Conservation (phyloP, 2,113 vertebrate species). For the Coreoperca whiteheadi region DNA sequence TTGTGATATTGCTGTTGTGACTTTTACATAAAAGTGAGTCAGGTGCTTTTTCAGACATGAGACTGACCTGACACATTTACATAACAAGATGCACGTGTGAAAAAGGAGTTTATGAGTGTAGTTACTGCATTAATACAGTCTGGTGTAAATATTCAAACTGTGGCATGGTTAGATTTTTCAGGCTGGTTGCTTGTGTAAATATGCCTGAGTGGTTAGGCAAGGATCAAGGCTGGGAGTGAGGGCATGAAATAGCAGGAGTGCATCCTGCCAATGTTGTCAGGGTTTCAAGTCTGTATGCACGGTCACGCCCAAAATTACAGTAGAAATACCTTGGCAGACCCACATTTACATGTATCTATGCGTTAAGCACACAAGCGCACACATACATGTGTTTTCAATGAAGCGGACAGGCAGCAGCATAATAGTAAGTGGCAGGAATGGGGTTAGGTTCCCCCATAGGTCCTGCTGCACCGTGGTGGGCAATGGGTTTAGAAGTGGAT, state of each 20-base stretch:
- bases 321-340: conserved; percentile 45
- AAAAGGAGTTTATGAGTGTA: conserved; percentile 8
- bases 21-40: background rate
- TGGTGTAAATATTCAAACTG: conserved; percentile 35
- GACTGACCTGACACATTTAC: conserved; percentile 4
- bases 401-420: conserved; percentile 71
- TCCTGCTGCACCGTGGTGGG: conserved; percentile 68
- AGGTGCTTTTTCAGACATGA: background rate
- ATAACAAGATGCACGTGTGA: conserved; percentile 11
- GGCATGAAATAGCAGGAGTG: conserved; percentile 47
- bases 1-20: background rate
- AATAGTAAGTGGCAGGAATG: conserved; percentile 81
- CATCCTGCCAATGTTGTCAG: conserved; percentile 50
- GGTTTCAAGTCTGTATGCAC: conserved; percentile 57
- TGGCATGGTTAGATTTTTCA: conserved; percentile 27
- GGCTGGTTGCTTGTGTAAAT: conserved; percentile 45
- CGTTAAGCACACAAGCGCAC: conserved; percentile 47
- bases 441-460: conserved; percentile 78
- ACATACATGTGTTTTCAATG: conserved; percentile 82
- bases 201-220: conserved; percentile 42
- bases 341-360: conserved; percentile 70
- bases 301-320: conserved; percentile 71
- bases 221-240: conserved; percentile 49
- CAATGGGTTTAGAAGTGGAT: conserved; percentile 74
- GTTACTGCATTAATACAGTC: conserved; percentile 32